A percentile compares a stretch with the other conserved stretches of the same genome.
Conservation (phyloP, 2,113 vertebrate genomes). For the Oenanthe melanoleuca region DNA sequence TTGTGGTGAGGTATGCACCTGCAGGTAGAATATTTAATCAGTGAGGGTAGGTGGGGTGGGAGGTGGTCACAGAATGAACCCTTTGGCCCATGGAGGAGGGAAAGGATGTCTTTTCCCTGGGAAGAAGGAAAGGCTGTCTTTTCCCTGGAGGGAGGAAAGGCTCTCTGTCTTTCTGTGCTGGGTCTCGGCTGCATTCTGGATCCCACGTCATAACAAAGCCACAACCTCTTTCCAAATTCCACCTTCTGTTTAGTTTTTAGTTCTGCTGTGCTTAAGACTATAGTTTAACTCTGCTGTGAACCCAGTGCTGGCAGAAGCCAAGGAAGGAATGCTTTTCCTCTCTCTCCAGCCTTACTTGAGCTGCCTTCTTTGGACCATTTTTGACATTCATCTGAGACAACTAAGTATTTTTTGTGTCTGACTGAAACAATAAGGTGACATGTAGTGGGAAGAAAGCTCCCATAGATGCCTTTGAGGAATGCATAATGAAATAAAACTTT, state of each 20-base stretch:
- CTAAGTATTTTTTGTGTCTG: conserved; percentile 67
- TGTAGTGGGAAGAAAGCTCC: background rate
- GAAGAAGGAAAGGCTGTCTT: too few species aligned
- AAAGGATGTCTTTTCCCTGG: too few species aligned
- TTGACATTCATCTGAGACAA: conserved; percentile 75
- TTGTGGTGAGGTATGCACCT: too few species aligned
- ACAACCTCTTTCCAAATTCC: background rate
- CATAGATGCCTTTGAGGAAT: background rate
- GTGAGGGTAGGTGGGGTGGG: background rate
- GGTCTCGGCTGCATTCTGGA: background rate
- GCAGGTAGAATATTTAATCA: background rate
- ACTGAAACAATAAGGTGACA: background rate
- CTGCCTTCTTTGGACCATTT: conserved; percentile 77
- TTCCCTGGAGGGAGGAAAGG: background rate
- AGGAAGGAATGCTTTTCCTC: conserved; percentile 51
- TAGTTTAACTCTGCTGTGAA: conserved; percentile 28
- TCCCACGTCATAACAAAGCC: background rate
- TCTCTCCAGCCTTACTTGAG: conserved; percentile 42
- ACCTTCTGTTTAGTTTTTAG: background rate
- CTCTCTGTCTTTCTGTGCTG: fast-evolving
- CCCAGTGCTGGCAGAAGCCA: background rate
- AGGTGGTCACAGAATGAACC: background rate
- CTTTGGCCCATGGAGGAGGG: too few species aligned
- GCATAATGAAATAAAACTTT: background rate
- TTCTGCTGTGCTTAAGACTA: background rate